A percentile compares a stretch with the other conserved stretches of the same genome.
phyloP scores from a whole-genome alignment of 2,888 invertebrate genomes.

The Philereme transversata region DNA sequence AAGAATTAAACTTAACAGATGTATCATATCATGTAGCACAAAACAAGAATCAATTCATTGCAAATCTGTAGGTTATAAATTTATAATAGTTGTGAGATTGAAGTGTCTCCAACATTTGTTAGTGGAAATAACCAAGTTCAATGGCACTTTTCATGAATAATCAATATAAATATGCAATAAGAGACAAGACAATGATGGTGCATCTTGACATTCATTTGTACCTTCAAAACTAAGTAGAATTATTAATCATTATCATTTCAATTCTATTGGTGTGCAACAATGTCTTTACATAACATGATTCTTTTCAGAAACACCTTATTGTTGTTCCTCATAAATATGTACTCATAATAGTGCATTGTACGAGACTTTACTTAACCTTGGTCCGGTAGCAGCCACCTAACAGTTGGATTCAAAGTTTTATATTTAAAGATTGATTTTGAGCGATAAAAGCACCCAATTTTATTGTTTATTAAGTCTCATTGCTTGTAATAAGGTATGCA shows the following conservation, averaged over 20 bases:
- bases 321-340: not conserved
- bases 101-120: slow-evolving; percentile 2
- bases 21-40: not conserved
- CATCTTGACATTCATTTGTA: slow-evolving; percentile 36
- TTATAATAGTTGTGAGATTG: not conserved
- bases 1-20: too few relatives aligned
- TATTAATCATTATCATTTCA: slow-evolving; percentile 17
- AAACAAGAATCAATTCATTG: not conserved
- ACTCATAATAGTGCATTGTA: not conserved
- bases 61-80: not conserved
- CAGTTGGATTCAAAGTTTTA: too few relatives aligned
- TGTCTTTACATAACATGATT: slow-evolving; percentile 4
- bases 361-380: not conserved
- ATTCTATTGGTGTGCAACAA: slow-evolving; percentile 15
- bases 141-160: slow-evolving; percentile 26
- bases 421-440: too few relatives aligned
- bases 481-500: too few relatives aligned
- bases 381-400: too few relatives aligned
- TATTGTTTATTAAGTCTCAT: too few relatives aligned
- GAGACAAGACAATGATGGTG: slow-evolving; percentile 31
- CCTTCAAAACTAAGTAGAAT: slow-evolving; percentile 22
- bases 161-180: slow-evolving; percentile 27
- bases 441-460: too few relatives aligned
- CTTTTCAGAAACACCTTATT: not conserved
- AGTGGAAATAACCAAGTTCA: slow-evolving; percentile 19